Base-by-base conservation (phyloP, 2,888 invertebrate genomes). In the Orchesella flavescens region DNA sequence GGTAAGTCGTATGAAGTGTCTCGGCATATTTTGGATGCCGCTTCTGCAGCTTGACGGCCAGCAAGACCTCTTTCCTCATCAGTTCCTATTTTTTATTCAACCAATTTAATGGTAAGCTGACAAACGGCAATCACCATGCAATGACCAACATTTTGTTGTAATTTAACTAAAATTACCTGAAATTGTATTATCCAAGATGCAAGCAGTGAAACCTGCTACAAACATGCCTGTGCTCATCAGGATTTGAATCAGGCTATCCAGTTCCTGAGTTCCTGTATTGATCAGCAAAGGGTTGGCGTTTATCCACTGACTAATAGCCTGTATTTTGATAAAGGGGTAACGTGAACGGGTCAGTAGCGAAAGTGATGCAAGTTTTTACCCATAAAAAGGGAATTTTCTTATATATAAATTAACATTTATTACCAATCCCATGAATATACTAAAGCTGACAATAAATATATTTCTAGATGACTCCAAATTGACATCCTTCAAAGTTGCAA, bases 361-460 rank as follows among this genome's bases (percentile, higher is more conserved):
- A n/a, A n/a, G n/a, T n/a, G n/a, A n/a, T n/a, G n/a, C n/a, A n/a
- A n/a, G n/a, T n/a, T n/a, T n/a, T n/a, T n/a, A n/a, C n/a, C n/a
- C n/a, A n/a, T n/a, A n/a, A n/a, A n/a, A n/a, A n/a, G n/a, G n/a
- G n/a, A n/a, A n/a, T n/a, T n/a, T n/a, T n/a, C n/a, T n/a, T n/a
- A n/a, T n/a, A n/a, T n/a, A n/a, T n/a, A n/a, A n/a, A n/a, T n/a
- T n/a, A n/a, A n/a, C n/a, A n/a, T n/a, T n/a, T n/a, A n/a, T n/a
- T 89, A 91, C 92, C 91, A 97, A 90, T 1, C 96, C 96, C 89
- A 95, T 94, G 91, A 97, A 96, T 84, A 97, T 91, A 2, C 96
- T 95, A 89, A 96, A 93, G n/a, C 97, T 97, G 44, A 97, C 92
- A 87, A 97, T 95, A 90, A 96, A 96, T 65, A 97, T 92, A 91